phyloP scores from a whole-genome alignment of 1,140 invertebrate species.

The Polypedilum vanderplanki region DNA sequence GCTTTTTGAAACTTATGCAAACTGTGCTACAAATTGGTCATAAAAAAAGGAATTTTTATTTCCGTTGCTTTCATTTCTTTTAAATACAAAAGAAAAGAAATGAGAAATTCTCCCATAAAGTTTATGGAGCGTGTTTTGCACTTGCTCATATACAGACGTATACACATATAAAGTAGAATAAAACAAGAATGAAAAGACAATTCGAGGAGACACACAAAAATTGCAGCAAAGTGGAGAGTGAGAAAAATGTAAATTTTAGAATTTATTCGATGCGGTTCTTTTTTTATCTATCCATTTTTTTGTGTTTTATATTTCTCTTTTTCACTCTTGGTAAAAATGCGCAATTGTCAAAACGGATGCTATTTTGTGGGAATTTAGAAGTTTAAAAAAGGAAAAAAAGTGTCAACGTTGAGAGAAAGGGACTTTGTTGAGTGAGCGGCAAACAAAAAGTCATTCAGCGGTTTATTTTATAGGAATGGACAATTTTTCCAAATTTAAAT shows the following conservation, averaged over 20 bases:
- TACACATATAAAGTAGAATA: background rate
- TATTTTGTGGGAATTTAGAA: background rate
- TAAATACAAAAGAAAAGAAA: too few species aligned
- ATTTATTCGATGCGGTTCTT: conserved; percentile 12
- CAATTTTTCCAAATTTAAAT: too few species aligned
- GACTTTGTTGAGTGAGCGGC: background rate
- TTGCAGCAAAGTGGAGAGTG: background rate
- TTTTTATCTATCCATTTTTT: too few species aligned
- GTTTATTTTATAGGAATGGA: background rate
- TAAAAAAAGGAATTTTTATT: conserved; percentile 7
- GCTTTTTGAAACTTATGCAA: background rate
- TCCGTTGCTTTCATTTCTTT: too few species aligned
- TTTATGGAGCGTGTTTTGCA: conserved; percentile 6
- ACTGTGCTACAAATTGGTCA: conserved; percentile 12
- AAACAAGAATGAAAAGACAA: background rate
- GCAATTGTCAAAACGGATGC: conserved; percentile 16
- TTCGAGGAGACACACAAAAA: background rate
- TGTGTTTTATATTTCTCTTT: too few species aligned
- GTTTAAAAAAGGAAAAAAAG: too few species aligned
- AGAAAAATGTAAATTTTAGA: conserved; percentile 3
- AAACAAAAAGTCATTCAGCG: background rate
- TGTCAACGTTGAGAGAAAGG: background rate
- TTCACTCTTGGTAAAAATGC: background rate
- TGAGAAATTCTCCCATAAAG: background rate
- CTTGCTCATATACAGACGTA: background rate